Conservation (phyloP, 2,113 vertebrate species). For the Callionymus lyra region DNA sequence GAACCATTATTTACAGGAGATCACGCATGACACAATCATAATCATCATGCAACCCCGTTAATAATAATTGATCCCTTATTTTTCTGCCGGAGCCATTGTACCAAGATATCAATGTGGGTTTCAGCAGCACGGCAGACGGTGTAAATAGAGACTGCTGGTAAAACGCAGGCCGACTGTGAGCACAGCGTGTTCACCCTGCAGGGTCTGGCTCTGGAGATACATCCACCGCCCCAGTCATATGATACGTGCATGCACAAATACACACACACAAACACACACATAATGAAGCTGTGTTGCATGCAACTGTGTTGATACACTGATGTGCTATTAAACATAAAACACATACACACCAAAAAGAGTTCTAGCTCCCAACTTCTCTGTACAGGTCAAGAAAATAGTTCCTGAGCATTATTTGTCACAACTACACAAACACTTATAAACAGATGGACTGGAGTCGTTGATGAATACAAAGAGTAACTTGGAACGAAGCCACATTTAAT, state of each 20-base stretch:
- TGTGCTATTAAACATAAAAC: not conserved
- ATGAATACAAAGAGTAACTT: not conserved
- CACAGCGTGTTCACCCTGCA: conserved; percentile 37
- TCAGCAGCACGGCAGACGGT: conserved; percentile 43
- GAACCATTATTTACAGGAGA: too few relatives aligned
- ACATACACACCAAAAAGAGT: not conserved
- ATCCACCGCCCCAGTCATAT: conserved; percentile 13
- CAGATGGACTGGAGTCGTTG: not conserved
- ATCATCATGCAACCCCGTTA: too few relatives aligned
- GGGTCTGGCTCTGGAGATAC: conserved; percentile 41
- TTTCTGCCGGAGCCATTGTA: not conserved
- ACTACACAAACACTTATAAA: not conserved
- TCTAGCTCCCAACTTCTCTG: too few relatives aligned
- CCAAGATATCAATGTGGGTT: conserved; percentile 1
- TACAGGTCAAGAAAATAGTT: not conserved
- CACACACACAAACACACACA: conserved; percentile 5
- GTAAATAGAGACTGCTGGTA: conserved; percentile 50
- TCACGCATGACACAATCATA: too few relatives aligned
- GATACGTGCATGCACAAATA: conserved; percentile 2
- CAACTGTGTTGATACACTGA: not conserved
- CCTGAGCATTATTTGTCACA: not conserved
- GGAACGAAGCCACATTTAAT: conserved; percentile 2
- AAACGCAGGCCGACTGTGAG: conserved; percentile 45
- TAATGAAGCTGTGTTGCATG: conserved; percentile 3
- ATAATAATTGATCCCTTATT: too few relatives aligned